Conservation (phyloP, 2,888 invertebrate species). For the Trissonchulus latispiculum region DNA sequence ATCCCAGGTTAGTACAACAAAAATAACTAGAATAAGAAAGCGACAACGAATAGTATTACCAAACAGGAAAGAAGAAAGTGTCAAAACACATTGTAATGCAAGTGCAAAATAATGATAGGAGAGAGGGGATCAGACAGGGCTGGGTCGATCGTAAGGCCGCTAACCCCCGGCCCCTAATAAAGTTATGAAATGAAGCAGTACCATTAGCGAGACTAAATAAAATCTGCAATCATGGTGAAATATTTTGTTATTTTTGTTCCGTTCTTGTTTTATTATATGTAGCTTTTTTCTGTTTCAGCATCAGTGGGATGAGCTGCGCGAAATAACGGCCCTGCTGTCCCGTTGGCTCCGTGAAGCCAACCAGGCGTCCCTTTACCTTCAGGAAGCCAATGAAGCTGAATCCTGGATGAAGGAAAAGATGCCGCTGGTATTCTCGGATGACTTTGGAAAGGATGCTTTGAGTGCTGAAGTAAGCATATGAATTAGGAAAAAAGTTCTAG, state of each 20-base stretch:
- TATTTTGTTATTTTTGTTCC: background rate
- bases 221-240: background rate
- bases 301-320: constrained; percentile 79
- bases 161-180: no score
- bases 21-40: no score
- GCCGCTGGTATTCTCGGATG: constrained; percentile 73
- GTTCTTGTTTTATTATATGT: background rate
- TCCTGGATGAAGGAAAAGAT: constrained; percentile 95
- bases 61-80: no score
- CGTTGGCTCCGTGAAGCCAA: constrained; percentile 72
- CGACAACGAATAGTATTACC: no score
- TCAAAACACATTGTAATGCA: no score
- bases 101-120: no score
- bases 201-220: background rate
- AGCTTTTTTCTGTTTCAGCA: constrained; percentile 55
- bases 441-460: constrained; percentile 61
- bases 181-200: background rate
- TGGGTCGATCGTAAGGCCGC: no score
- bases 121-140: no score
- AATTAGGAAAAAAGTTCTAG: no score
- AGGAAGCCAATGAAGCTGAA: constrained; percentile 89
- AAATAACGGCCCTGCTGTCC: constrained; percentile 62
- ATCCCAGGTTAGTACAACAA: no score
- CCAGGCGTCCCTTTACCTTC: constrained; percentile 68
- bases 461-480: constrained; percentile 43